Percentiles rank a stretch among this genome's conserved stretches.
Conservation (phyloP, 35 echinoderm and acorn worm species). For the Anneissia japonica region DNA sequence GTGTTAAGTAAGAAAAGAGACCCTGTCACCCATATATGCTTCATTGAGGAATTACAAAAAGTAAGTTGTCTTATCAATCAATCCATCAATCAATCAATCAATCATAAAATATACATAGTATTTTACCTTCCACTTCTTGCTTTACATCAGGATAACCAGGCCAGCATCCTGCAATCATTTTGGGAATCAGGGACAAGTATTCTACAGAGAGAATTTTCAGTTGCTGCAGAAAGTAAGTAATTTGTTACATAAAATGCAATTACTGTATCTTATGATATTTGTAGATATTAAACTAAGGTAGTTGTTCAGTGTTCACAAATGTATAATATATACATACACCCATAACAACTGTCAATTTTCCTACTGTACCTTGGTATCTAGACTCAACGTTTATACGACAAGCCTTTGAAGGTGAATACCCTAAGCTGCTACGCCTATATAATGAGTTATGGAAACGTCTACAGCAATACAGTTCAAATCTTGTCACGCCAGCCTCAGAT, state of each 20-base stretch:
- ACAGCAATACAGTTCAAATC: slow-evolving; percentile 43
- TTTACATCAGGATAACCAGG: slow-evolving; percentile 75
- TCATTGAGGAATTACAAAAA: slow-evolving; percentile 89
- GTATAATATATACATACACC: too few relatives aligned
- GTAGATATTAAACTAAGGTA: too few relatives aligned
- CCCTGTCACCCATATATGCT: slow-evolving; percentile 96
- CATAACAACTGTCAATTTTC: too few relatives aligned
- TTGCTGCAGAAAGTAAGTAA: slow-evolving; percentile 68
- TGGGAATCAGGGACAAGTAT: slow-evolving; percentile 75
- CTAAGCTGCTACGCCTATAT: slow-evolving; percentile 77
- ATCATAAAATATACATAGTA: too few relatives aligned
- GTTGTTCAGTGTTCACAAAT: too few relatives aligned
- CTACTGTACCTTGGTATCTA: too few relatives aligned
- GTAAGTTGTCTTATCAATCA: slow-evolving; percentile 35
- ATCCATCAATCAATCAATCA: too few relatives aligned
- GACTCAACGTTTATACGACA: slow-evolving; percentile 86
- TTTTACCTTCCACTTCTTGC: too few relatives aligned
- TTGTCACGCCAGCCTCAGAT: background rate
- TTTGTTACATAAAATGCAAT: background rate
- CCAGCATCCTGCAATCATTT: slow-evolving; percentile 74
- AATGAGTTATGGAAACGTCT: slow-evolving; percentile 91
- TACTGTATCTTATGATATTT: too few relatives aligned
- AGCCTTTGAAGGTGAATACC: slow-evolving; percentile 98
- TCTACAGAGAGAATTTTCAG: slow-evolving; percentile 74
- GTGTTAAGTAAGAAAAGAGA: slow-evolving; percentile 93